phyloP scores from a whole-genome alignment of 2,113 vertebrate species.

The Gracilinanus agilis region DNA sequence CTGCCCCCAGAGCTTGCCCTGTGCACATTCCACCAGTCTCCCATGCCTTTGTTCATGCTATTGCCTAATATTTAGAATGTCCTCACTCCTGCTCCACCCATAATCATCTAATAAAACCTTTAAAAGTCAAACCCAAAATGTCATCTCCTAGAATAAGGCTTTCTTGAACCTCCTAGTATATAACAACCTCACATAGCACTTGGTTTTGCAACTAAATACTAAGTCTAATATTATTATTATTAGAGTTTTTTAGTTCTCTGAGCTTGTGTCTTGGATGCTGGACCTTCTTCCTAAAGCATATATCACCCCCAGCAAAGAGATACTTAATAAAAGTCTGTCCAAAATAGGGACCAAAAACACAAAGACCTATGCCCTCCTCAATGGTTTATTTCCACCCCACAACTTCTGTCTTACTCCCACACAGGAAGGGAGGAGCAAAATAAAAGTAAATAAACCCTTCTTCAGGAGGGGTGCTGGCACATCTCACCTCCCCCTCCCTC shows the following conservation, averaged over 20 bases:
- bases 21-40: neutral
- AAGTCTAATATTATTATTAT: neutral
- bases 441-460: neutral
- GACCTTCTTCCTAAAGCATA: neutral
- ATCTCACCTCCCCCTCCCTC: neutral
- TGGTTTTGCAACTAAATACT: neutral
- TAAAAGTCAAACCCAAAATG: neutral
- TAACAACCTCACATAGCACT: neutral
- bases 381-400: neutral
- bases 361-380: neutral
- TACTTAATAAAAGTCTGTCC: neutral
- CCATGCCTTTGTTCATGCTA: neutral
- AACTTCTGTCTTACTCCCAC: neutral
- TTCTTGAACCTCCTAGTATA: neutral
- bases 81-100: neutral
- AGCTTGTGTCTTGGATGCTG: neutral
- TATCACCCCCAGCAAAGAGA: neutral
- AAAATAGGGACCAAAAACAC: constrained; percentile 54
- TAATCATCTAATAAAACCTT: neutral
- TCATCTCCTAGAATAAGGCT: neutral
- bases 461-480: neutral
- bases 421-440: constrained; percentile 27
- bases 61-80: neutral
- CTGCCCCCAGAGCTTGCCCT: neutral
- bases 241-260: neutral